These are phyloP conservation scores for Mugil cephalus DNA, from an alignment of 2,113 vertebrate species.

Conservation along the genomic window DNA sequence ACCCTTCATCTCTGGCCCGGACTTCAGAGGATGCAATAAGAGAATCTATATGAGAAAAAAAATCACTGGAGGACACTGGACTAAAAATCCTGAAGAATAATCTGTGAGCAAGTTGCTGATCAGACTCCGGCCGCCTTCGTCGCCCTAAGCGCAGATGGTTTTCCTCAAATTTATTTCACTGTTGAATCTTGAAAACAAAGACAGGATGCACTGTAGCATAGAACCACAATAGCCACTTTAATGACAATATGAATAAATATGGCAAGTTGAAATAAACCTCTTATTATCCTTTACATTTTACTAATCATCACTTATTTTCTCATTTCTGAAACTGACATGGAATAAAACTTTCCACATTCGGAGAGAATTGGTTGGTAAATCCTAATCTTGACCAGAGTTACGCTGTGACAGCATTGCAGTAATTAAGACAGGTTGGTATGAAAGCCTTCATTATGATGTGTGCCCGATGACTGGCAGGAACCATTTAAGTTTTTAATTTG, in stretches of 20 bases:
- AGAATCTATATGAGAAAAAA: constrained; percentile 21
- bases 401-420: neutral
- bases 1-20: constrained; percentile 38
- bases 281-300: too few species aligned
- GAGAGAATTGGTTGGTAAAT: neutral
- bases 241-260: too few species aligned
- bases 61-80: neutral
- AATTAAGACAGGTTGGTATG: neutral
- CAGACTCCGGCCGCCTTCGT: too few species aligned
- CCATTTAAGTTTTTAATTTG: constrained; percentile 17
- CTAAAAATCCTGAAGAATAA: constrained; percentile 10
- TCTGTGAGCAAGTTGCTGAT: neutral
- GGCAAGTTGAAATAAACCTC: too few species aligned
- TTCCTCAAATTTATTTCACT: neutral
- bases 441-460: neutral
- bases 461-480: constrained; percentile 14
- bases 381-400: neutral
- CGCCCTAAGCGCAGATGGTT: too few species aligned
- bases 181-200: too few species aligned
- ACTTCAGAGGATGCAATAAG: constrained; percentile 31
- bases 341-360: neutral
- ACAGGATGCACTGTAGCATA: too few species aligned
- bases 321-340: neutral
- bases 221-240: too few species aligned
- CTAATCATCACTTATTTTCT: neutral